phyloP scores from a whole-genome alignment of 2,113 vertebrate genomes.

The Channa argus region DNA sequence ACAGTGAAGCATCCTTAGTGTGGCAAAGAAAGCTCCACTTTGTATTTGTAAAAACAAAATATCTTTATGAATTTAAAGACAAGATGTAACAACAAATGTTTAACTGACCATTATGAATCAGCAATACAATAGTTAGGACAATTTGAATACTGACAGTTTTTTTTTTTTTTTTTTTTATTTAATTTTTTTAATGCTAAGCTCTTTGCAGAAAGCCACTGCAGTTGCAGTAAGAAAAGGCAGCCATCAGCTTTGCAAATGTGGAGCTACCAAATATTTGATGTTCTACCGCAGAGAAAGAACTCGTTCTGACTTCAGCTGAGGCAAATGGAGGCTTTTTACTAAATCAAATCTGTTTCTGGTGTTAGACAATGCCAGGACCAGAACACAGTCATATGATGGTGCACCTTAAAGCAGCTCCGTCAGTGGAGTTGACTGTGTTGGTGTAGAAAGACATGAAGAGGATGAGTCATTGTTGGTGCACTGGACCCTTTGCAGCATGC shows the following conservation, averaged over 20 bases:
- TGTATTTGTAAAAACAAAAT: too few relatives aligned
- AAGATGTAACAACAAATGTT: too few relatives aligned
- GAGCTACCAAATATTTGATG: conserved; percentile 4
- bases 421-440: conserved; percentile 57
- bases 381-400: conserved; percentile 7
- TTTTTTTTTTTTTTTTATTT: too few relatives aligned
- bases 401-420: conserved; percentile 50
- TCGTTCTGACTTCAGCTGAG: background rate
- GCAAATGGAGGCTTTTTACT: conserved; percentile 18
- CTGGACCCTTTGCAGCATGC: conserved; percentile 26
- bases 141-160: too few relatives aligned
- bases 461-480: conserved; percentile 67
- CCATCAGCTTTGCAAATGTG: background rate
- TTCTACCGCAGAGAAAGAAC: background rate
- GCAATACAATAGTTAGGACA: too few relatives aligned
- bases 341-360: conserved; percentile 26
- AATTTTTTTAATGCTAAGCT: too few relatives aligned
- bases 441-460: conserved; percentile 67
- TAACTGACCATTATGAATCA: too few relatives aligned
- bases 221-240: background rate
- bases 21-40: too few relatives aligned
- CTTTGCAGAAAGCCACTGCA: too few relatives aligned
- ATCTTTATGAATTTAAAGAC: too few relatives aligned
- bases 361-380: conserved; percentile 17
- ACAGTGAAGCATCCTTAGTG: too few relatives aligned